These are phyloP conservation scores for Ibidorhyncha struthersii DNA, from an alignment of 2,113 vertebrate species.

Conservation along the genomic window DNA sequence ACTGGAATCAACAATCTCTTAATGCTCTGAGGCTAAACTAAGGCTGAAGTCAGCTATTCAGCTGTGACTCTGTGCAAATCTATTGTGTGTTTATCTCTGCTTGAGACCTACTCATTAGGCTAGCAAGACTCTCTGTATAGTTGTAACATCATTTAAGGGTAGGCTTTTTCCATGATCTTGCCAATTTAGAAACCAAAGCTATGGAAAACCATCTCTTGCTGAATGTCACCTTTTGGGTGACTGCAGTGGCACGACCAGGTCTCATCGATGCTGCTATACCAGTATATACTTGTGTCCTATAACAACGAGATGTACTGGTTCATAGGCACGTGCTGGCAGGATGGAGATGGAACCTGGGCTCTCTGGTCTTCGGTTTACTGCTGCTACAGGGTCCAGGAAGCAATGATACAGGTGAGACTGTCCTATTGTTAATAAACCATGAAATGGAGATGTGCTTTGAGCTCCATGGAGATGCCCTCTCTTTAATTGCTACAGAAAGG, in stretches of 20 bases:
- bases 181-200: background rate
- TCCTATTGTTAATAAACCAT: background rate
- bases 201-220: background rate
- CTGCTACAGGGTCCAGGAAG: background rate
- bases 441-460: background rate
- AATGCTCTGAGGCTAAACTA: background rate
- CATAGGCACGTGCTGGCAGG: background rate
- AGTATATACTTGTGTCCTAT: accelerated
- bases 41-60: constrained; percentile 31
- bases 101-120: background rate
- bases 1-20: background rate
- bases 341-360: background rate
- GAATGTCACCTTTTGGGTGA: background rate
- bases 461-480: background rate
- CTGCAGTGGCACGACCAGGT: background rate
- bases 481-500: background rate
- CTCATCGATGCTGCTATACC: background rate
- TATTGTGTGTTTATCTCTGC: constrained; percentile 15
- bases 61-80: background rate
- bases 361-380: background rate
- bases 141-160: background rate
- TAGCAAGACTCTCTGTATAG: background rate
- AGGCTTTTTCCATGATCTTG: background rate
- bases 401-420: background rate
- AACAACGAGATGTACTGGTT: background rate